Percentiles rank a stretch among this genome's conserved stretches.
Evolutionary conservation across 2,888 invertebrate species (phyloP).

Genomic region (Sylvicola fuscatus): DNA sequence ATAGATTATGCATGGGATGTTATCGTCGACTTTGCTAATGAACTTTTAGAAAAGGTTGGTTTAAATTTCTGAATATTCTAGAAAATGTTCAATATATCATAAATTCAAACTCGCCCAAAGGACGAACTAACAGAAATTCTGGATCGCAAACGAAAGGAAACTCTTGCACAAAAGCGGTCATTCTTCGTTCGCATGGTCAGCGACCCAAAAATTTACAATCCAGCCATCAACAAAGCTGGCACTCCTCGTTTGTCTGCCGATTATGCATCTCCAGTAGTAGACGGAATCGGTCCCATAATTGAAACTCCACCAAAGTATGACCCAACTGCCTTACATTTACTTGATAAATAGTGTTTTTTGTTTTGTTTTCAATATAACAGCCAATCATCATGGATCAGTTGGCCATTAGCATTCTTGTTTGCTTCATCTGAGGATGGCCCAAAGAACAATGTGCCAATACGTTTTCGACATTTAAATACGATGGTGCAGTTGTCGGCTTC

Average conservation of each 20-base stretch:
- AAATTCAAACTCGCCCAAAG: too few relatives aligned
- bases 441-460: conserved; percentile 51
- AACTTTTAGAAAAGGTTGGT: conserved; percentile 46
- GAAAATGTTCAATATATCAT: conserved; percentile 9
- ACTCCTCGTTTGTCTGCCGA: conserved; percentile 30
- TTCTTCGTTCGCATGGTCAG: conserved; percentile 97
- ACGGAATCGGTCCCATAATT: conserved; percentile 18
- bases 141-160: conserved; percentile 53
- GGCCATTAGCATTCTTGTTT: conserved; percentile 77
- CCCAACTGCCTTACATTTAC: too few relatives aligned
- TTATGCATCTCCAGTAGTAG: conserved; percentile 16
- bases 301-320: conserved; percentile 15
- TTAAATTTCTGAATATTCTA: conserved; percentile 9
- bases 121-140: conserved; percentile 57
- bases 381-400: conserved; percentile 75
- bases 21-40: conserved; percentile 60
- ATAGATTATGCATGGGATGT: conserved; percentile 74
- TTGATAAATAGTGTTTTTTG: conserved; percentile 8
- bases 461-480: conserved; percentile 72
- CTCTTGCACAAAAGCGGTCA: conserved; percentile 75
- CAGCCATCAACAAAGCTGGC: conserved; percentile 61
- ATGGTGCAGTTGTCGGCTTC: conserved; percentile 53
- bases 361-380: conserved; percentile 10
- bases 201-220: conserved; percentile 92
- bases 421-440: conserved; percentile 50